Evolutionary conservation across 2,113 vertebrate genomes (phyloP).

Genomic region (Mirounga angustirostris): DNA sequence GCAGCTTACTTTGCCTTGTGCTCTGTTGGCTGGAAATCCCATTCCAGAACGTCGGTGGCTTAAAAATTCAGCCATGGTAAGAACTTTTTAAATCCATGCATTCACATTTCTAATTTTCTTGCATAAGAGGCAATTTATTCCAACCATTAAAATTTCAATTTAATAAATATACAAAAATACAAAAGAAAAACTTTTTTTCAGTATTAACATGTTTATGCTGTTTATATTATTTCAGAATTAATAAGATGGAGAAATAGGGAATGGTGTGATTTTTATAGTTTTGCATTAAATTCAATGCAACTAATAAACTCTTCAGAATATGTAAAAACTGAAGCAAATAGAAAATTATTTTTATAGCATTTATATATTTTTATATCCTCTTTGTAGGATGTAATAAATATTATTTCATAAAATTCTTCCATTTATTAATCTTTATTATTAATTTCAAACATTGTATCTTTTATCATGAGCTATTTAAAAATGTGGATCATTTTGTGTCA

Average conservation of each 20-base stretch:
- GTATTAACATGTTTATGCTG: background rate
- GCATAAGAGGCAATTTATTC: background rate
- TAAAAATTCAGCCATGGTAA: constrained; percentile 94
- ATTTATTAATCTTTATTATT: background rate
- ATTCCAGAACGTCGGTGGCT: constrained; percentile 96
- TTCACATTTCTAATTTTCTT: constrained; percentile 35
- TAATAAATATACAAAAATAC: background rate
- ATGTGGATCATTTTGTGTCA: background rate
- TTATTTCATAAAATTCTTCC: background rate
- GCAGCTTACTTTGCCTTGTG: constrained; percentile 95
- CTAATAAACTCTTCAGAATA: constrained; percentile 6
- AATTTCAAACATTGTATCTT: background rate
- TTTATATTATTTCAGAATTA: background rate
- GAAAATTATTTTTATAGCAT: constrained; percentile 1
- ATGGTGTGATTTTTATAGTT: background rate
- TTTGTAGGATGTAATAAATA: background rate
- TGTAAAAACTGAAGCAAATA: background rate
- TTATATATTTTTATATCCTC: constrained; percentile 14
- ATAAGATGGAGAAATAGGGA: background rate
- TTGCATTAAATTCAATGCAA: constrained; percentile 5
- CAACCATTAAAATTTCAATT: background rate
- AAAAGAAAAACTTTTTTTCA: background rate
- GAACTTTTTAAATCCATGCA: constrained; percentile 41
- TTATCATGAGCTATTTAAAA: constrained; percentile 1
- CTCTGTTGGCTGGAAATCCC: constrained; percentile 96